Conservation (phyloP, 2,113 vertebrate genomes). For the Passerina amoena region DNA sequence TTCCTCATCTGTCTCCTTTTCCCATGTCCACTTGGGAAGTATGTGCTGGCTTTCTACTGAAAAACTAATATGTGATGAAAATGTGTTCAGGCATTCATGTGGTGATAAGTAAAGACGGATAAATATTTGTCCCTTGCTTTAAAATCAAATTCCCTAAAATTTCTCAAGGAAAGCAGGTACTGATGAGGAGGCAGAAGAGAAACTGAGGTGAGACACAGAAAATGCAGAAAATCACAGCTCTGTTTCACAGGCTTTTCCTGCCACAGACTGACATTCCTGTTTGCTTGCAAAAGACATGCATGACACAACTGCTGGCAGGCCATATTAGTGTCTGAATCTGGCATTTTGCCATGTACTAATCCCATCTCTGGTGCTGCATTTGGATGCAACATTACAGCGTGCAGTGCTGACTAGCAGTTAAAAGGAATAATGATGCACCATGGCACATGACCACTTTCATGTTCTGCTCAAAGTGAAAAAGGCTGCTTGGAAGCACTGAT, state of each 20-base stretch:
- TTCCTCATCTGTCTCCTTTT: neutral
- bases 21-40: neutral
- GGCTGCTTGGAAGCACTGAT: neutral
- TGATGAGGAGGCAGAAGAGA: neutral
- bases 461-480: neutral
- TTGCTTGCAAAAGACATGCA: neutral
- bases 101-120: neutral
- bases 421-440: neutral
- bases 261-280: neutral
- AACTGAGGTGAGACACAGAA: neutral
- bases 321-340: neutral
- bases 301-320: neutral
- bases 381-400: rapidly evolving
- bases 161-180: neutral
- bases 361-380: neutral
- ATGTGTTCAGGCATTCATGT: neutral
- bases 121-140: neutral
- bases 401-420: neutral
- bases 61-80: neutral
- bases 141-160: neutral
- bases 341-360: neutral
- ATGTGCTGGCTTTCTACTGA: neutral
- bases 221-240: rapidly evolving
- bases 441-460: neutral
- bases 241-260: neutral